Conservation (phyloP, 2,888 invertebrate genomes). For the Dendrolimus houi region DNA sequence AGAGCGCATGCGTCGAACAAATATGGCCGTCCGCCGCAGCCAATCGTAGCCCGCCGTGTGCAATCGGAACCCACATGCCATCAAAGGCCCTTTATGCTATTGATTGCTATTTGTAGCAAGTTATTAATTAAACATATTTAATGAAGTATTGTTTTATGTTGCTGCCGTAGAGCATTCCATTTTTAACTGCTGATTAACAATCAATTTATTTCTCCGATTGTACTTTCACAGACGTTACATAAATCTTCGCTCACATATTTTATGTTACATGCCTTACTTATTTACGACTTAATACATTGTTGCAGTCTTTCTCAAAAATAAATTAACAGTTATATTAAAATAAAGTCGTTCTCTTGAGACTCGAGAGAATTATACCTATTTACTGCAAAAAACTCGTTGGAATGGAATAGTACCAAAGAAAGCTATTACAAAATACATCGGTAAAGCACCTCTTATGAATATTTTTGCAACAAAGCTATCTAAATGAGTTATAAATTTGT, state of each 20-base stretch:
- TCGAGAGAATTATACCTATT: no score
- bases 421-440: no score
- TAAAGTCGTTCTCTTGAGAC: conserved; percentile 5
- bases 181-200: not conserved
- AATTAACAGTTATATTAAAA: not conserved
- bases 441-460: no score
- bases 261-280: no score
- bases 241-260: no score
- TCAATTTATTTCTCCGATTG: not conserved
- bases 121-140: conserved; percentile 34
- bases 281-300: no score
- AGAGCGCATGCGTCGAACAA: conserved; percentile 64
- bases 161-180: conserved; percentile 1
- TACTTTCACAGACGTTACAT: no score
- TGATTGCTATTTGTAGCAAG: conserved; percentile 51
- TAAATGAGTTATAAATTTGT: conserved; percentile 25
- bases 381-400: no score
- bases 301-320: no score
- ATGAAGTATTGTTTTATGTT: conserved; percentile 18
- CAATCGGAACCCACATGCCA: conserved; percentile 43
- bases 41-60: conserved; percentile 43
- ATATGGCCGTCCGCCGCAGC: conserved; percentile 60
- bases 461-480: conserved; percentile 19
- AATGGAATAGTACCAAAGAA: no score
- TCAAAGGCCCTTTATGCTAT: conserved; percentile 50